Evolutionary conservation across 2,113 vertebrate genomes (phyloP).

Genomic region (Nesoenas mayeri): DNA sequence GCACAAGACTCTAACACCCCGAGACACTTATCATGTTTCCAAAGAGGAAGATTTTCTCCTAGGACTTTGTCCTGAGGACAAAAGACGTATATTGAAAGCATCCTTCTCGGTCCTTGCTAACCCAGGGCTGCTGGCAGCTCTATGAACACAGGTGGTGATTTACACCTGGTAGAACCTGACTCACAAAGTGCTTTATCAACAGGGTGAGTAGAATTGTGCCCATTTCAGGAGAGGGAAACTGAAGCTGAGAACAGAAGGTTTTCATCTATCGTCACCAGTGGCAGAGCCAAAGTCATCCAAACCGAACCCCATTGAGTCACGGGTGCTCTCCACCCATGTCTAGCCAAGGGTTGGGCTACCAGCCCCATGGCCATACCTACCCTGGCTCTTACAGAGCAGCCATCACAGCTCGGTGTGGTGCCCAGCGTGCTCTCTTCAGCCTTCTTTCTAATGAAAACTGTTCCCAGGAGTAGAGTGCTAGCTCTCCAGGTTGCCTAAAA

Average conservation of each 20-base stretch:
- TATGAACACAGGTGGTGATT: neutral
- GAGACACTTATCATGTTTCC: neutral
- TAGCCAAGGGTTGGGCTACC: neutral
- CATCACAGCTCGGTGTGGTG: neutral
- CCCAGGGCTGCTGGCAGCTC: neutral
- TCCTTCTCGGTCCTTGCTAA: neutral
- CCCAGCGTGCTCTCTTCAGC: neutral
- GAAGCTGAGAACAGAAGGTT: neutral
- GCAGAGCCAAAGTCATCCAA: neutral
- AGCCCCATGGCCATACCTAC: fast-evolving
- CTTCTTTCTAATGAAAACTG: neutral
- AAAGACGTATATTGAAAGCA: neutral
- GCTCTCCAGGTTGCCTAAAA: neutral
- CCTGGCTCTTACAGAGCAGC: fast-evolving
- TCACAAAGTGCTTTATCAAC: neutral
- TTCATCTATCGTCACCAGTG: neutral
- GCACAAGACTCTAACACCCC: neutral
- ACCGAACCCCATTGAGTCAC: neutral
- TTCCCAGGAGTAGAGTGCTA: neutral
- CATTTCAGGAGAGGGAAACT: neutral
- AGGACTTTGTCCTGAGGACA: neutral
- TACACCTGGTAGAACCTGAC: neutral
- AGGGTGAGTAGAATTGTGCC: neutral
- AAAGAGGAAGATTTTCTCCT: neutral
- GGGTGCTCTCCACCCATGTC: neutral